Evolutionary conservation across 2,113 vertebrate species (phyloP), one percentile per base, ranked within the genome.

Genomic region (Halichoeres trimaculatus): DNA sequence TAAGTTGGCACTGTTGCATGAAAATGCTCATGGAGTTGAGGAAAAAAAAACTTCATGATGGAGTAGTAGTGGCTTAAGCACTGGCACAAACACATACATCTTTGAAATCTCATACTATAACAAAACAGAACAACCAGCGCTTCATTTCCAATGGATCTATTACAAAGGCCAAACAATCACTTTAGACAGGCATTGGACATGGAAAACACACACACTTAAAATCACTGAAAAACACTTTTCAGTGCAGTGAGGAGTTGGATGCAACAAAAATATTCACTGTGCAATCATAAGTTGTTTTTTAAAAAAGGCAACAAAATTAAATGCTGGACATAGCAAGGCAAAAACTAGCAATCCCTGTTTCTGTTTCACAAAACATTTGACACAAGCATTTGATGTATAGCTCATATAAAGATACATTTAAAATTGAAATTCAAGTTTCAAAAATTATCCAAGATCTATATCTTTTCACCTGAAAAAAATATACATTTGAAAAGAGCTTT

Each of bases 221-320:
- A 38, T 56, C 43, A 66, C 35, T 48, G 38, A 70, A 65, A 53
- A 55, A 19, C 34, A 61, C 50, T 30, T 67, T 69, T 74, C 62
- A 41, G 73, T 50, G 51, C n/a, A 41, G 57, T 68, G n/a, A 55
- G 53, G 68, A 79, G 66, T 55, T 38, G 13, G 40, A 24, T 57
- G 58, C 19, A 9, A 48, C 56, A 70, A 77, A 76, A 81, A 64
- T 65, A 73, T 71, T 84, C 19, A 67, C 41, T 74, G 76, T 79
- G 79, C 70, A 81, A 84, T 80, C 47, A 67, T 10, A 63, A 53
- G 11, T 74, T 23, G 14, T 74, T 85, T 83, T 52, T 40, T 40
- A 19, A 19, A 8, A 89, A 92, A 90, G 88, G 90, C 89, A 91
- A 85, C 40, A 81, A 85, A 82, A 89, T 79, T 13, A 65, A 76